phyloP scores from a whole-genome alignment of 2,113 vertebrate genomes.

The Acrocephalus kingi region DNA sequence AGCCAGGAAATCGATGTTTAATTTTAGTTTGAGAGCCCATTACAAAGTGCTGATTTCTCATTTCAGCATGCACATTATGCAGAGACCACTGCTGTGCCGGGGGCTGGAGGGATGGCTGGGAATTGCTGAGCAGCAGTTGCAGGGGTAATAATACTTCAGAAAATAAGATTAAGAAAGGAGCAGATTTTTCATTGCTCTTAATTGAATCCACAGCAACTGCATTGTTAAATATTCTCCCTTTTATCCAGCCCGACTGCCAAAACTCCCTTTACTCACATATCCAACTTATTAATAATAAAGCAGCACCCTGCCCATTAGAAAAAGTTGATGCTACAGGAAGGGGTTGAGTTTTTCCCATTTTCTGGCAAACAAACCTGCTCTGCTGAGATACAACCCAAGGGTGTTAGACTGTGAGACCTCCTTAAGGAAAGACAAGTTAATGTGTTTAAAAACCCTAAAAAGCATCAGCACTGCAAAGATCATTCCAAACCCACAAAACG shows the following conservation, averaged over 20 bases:
- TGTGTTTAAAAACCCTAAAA: neutral
- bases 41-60: slow-evolving; percentile 39
- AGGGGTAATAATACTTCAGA: neutral
- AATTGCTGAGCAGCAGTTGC: neutral
- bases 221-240: neutral
- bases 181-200: neutral
- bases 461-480: neutral
- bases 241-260: neutral
- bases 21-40: slow-evolving; percentile 30
- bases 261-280: neutral
- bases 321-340: neutral
- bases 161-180: neutral
- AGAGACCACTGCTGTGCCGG: neutral
- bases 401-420: rapidly evolving
- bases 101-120: neutral
- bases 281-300: neutral
- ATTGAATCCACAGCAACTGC: neutral
- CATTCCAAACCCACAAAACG: neutral
- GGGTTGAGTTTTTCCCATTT: neutral
- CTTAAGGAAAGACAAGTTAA: neutral
- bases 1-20: neutral
- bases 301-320: neutral
- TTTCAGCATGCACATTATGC: neutral
- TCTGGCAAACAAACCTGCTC: neutral
- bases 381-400: neutral